A percentile compares a stretch with the other conserved stretches of the same genome.
These are phyloP conservation scores for Diabrotica undecimpunctata DNA, from an alignment of 1,140 invertebrate genomes.

Conservation along the genomic window DNA sequence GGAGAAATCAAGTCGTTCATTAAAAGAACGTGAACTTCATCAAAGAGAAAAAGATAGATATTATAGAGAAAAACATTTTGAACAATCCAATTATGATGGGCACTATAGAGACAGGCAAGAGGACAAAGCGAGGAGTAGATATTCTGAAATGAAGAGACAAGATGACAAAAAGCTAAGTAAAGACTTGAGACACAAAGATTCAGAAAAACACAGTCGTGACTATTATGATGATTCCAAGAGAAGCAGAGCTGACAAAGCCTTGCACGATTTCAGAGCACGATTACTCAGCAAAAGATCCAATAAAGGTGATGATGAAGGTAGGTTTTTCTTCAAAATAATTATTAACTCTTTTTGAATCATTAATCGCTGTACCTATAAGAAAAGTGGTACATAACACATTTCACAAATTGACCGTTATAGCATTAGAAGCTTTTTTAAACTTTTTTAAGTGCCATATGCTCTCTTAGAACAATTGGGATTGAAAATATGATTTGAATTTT, in stretches of 20 bases:
- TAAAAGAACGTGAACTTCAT: conserved; percentile 43
- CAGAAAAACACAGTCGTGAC: conserved; percentile 50
- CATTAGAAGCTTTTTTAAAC: no score
- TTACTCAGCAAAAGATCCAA: conserved; percentile 59
- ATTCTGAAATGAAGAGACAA: conserved; percentile 47
- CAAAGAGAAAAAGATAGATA: conserved; percentile 46
- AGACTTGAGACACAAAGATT: conserved; percentile 33
- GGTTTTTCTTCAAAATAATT: not conserved
- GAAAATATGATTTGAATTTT: no score
- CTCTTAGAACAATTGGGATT: no score
- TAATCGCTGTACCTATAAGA: no score
- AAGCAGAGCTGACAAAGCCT: conserved; percentile 45
- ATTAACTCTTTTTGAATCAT: no score
- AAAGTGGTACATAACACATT: no score
- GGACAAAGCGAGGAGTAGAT: conserved; percentile 31
- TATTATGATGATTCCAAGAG: conserved; percentile 57
- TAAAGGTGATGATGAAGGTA: conserved; percentile 48
- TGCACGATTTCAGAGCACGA: conserved; percentile 72
- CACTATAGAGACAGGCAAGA: conserved; percentile 40
- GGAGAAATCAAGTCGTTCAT: conserved; percentile 48
- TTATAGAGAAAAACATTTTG: conserved; percentile 41
- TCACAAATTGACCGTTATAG: no score
- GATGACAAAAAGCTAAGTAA: conserved; percentile 47
- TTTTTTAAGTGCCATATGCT: no score
- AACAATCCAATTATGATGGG: conserved; percentile 34